These are phyloP conservation scores for Zaprionus ornatus DNA, from an alignment of 1,140 invertebrate species.

Conservation along the genomic window DNA sequence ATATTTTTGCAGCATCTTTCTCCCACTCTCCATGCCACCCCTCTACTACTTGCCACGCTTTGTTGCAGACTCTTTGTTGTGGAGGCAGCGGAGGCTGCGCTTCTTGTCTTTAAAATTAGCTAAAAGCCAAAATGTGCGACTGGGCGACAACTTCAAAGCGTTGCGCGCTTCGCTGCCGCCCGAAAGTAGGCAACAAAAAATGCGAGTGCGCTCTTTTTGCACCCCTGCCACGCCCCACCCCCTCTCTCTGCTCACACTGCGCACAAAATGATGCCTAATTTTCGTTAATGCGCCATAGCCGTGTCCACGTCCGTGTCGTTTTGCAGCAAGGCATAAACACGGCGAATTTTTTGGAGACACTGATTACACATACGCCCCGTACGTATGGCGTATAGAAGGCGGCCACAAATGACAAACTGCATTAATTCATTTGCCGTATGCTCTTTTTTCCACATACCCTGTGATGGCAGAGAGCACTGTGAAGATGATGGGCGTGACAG, in stretches of 20 bases:
- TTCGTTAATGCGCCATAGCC: slow-evolving; percentile 69
- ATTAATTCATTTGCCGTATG: slow-evolving; percentile 71
- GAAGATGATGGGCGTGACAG: not conserved
- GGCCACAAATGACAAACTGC: slow-evolving; percentile 63
- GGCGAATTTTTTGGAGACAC: not conserved
- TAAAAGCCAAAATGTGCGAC: slow-evolving; percentile 59
- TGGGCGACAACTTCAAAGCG: slow-evolving; percentile 62
- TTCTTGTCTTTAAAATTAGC: slow-evolving; percentile 68
- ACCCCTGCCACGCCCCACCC: not conserved
- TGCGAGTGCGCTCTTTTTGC: not conserved
- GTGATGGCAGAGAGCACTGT: not conserved
- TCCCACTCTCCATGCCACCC: no score
- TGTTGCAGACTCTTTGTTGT: slow-evolving; percentile 36
- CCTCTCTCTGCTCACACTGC: slow-evolving; percentile 25
- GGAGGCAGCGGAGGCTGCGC: slow-evolving; percentile 9
- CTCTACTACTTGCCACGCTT: slow-evolving; percentile 36
- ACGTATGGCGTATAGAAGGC: slow-evolving; percentile 2
- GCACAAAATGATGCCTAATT: slow-evolving; percentile 74
- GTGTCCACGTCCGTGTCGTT: slow-evolving; percentile 35
- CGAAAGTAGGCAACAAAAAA: slow-evolving; percentile 59
- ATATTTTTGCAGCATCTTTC: slow-evolving; percentile 70
- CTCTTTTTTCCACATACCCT: slow-evolving; percentile 28
- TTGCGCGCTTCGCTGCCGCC: slow-evolving; percentile 54
- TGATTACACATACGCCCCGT: slow-evolving; percentile 28
- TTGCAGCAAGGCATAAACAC: slow-evolving; percentile 32